Conservation (phyloP, 2,113 vertebrate species). For the Mus musculus region GRCm39 chr5:17544001-17544500, state of each 20-base stretch:
- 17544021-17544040: background rate
- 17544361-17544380: background rate
- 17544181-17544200: background rate
- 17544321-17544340: background rate
- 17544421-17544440: background rate
- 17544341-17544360: background rate
- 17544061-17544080: slow-evolving; percentile 6
- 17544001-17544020: background rate
- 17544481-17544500: too few relatives aligned
- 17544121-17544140: background rate
- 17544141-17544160: background rate
- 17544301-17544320: background rate
- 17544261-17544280: background rate
- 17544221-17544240: background rate
- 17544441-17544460: background rate
- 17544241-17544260: background rate
- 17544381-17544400: background rate
- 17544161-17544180: background rate
- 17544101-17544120: background rate
- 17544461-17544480: too few relatives aligned
- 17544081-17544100: background rate
- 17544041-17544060: background rate
- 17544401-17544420: background rate
- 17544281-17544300: background rate
- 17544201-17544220: background rate